A percentile compares a stretch with the other conserved stretches of the same genome.
Conservation (phyloP, 53 echinoderm and acorn worm species). For the Holothuria scabra region DNA sequence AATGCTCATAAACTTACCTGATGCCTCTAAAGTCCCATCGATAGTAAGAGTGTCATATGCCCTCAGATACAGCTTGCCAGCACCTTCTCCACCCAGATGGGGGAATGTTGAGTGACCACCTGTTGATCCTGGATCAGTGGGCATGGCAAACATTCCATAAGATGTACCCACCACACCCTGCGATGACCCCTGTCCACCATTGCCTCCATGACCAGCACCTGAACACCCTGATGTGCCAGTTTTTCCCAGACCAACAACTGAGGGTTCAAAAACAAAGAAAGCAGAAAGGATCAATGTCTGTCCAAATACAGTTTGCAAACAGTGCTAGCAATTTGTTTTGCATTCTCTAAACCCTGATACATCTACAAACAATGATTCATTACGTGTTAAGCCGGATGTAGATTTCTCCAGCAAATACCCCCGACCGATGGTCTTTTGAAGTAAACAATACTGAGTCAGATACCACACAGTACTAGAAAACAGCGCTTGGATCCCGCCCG, state of each 20-base stretch:
- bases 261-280: neutral
- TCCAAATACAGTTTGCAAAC: neutral
- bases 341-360: neutral
- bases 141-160: slow-evolving; percentile 80
- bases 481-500: too few relatives aligned
- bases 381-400: too few relatives aligned
- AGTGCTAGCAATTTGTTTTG: neutral
- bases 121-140: slow-evolving; percentile 73
- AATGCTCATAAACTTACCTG: slow-evolving; percentile 55
- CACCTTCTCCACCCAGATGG: slow-evolving; percentile 77
- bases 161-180: slow-evolving; percentile 70
- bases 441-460: too few relatives aligned
- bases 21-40: slow-evolving; percentile 73
- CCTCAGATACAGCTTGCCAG: slow-evolving; percentile 71
- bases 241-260: slow-evolving; percentile 67
- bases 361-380: neutral
- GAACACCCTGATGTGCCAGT: slow-evolving; percentile 66
- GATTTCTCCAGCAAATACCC: too few relatives aligned
- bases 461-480: too few relatives aligned
- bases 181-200: slow-evolving; percentile 73
- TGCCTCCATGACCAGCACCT: slow-evolving; percentile 87
- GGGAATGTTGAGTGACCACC: slow-evolving; percentile 82
- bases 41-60: slow-evolving; percentile 62
- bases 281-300: neutral
- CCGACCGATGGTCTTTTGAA: too few relatives aligned